Base-by-base conservation (phyloP, 2,888 invertebrate species). In the Tuta absoluta region DNA sequence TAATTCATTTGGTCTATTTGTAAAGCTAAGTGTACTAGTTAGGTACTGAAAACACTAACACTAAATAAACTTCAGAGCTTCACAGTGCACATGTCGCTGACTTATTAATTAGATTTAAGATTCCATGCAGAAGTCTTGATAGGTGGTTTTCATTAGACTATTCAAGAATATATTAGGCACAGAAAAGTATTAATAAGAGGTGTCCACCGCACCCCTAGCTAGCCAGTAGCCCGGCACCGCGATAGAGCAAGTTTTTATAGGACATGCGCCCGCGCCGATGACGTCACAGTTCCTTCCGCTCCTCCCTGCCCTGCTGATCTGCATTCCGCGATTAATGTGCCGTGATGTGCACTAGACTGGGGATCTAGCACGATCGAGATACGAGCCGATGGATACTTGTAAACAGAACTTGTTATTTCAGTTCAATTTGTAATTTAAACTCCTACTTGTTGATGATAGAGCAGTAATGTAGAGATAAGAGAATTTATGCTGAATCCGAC, bases 261-360 rank as follows among this genome's bases (percentile, higher is more conserved):
- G 49, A 48, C 23, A 61, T 21, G 70, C 66, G 71, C 73, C 69
- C 67, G 75, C 75, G 80, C 78, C 81, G 56, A 65, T 87, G 84
- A 85, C 85, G 83, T 87, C 85, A 86, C 66, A 66, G 63, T 83
- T 85, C 84, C 86, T 84, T 85, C 82, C 80, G 77, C 79, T 74
- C 79, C 73, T 72, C 66, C 66, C 60, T 68, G 67, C 67, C 66
- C 66, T 66, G 67, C 59, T 68, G 67, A 65, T 66, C 66, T 66
- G 68, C 75, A 74, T 75, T 74, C 75, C 74, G 64, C 61, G 63
- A 66, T 66, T 63, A 67, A 65, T 72, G 66, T 65, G 67, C 67
- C 61, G 61, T 24, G 53, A 33, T 56, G 17, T 58, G 57, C 24
- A 33, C 62, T 64, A 65, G 57, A 45, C 62, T 61, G 60, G 65